Percentiles rank a stretch among this genome's conserved stretches.
Conservation (phyloP, 2,797 vertebrate species). For the Molossus alvarezi region DNA sequence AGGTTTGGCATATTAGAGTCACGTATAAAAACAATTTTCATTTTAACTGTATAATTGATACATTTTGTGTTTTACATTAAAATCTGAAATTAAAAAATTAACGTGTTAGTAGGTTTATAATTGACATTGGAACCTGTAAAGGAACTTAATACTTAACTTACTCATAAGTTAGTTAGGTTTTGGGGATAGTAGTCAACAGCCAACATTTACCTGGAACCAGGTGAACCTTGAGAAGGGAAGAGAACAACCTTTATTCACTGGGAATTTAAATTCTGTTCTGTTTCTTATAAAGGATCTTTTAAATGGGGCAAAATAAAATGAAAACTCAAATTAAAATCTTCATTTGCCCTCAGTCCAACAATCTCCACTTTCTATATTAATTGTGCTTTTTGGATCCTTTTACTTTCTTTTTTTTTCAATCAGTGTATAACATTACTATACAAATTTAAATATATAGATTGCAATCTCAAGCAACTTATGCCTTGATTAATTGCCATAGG, state of each 20-base stretch:
- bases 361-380: not conserved
- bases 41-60: not conserved
- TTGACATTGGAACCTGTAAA: conserved; percentile 8
- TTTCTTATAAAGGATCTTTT: not conserved
- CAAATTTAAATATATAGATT: conserved; percentile 52
- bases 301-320: not conserved
- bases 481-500: not conserved
- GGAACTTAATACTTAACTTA: conserved; percentile 30
- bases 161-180: not conserved
- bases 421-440: not conserved
- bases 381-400: not conserved
- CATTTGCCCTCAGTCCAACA: not conserved
- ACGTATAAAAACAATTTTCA: not conserved
- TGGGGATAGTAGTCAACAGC: not conserved
- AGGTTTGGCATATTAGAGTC: not conserved
- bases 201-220: conserved; percentile 16
- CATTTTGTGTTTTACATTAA: conserved; percentile 32
- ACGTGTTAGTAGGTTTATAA: not conserved
- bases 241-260: not conserved
- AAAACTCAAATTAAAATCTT: not conserved
- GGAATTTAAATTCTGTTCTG: conserved; percentile 38
- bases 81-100: conserved; percentile 44
- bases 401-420: not conserved
- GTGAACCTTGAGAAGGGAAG: not conserved
- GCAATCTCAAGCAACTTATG: not conserved